These are phyloP conservation scores for Nomada ruficornis DNA, from an alignment of 2,888 invertebrate species.

Conservation along the genomic window DNA sequence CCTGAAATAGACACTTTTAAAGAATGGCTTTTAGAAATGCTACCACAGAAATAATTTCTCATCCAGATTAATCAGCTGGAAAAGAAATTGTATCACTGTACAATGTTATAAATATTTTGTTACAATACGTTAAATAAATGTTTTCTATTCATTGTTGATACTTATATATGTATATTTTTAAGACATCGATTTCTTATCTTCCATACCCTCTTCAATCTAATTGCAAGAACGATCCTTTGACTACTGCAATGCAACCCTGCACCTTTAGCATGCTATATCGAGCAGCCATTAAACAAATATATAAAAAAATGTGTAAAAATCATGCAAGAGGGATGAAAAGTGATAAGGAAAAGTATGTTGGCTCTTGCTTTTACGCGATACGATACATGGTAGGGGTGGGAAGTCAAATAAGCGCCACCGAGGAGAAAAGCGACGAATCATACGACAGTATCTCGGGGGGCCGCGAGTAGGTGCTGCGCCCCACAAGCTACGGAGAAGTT, in stretches of 20 bases:
- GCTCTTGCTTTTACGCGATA: background rate
- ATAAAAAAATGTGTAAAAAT: too few species aligned
- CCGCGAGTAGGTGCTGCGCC: slow-evolving; percentile 55
- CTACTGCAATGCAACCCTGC: too few species aligned
- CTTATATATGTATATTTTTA: too few species aligned
- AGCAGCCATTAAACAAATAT: too few species aligned
- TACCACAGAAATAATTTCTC: slow-evolving; percentile 82
- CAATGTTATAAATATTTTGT: background rate
- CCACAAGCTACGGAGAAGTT: slow-evolving; percentile 30
- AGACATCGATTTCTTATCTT: too few species aligned
- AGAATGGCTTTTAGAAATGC: slow-evolving; percentile 87
- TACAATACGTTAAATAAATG: too few species aligned
- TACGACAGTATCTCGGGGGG: slow-evolving; percentile 70
- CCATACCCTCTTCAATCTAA: too few species aligned
- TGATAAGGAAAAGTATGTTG: background rate
- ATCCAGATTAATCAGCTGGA: background rate
- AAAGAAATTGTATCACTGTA: background rate
- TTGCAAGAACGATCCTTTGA: too few species aligned
- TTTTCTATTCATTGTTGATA: too few species aligned
- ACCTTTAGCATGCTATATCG: too few species aligned
- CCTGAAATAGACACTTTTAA: slow-evolving; percentile 87
- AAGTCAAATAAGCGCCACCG: slow-evolving; percentile 50
- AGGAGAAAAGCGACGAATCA: slow-evolving; percentile 53
- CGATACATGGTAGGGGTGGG: slow-evolving; percentile 15
- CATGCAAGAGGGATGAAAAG: background rate